Conservation (phyloP, 2,888 invertebrate species). For the Agrotis ipsilon region DNA sequence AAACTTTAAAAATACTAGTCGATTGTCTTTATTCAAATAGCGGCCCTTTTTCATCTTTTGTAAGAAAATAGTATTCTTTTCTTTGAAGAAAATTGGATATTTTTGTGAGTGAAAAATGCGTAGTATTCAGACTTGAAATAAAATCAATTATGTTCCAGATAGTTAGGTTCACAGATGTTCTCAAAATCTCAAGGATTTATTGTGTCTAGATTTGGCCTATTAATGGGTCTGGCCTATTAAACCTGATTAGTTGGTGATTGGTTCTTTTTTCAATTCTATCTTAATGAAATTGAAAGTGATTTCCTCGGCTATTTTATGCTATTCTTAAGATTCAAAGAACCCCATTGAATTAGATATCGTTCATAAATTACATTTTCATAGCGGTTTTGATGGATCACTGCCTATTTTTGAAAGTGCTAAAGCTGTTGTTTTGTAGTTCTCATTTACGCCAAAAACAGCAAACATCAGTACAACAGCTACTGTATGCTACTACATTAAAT, state of each 20-base stretch:
- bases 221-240: slow-evolving; percentile 27
- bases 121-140: slow-evolving; percentile 35
- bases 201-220: slow-evolving; percentile 28
- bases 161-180: slow-evolving; percentile 36
- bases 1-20: not conserved
- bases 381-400: not conserved
- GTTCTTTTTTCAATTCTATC: slow-evolving; percentile 28
- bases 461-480: too few species aligned
- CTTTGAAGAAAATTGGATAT: not conserved
- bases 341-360: not conserved
- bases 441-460: too few species aligned
- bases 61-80: not conserved
- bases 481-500: not conserved
- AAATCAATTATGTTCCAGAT: slow-evolving; percentile 44
- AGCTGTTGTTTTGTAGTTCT: not conserved
- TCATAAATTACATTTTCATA: slow-evolving; percentile 6
- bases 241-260: slow-evolving; percentile 12
- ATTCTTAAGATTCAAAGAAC: not conserved
- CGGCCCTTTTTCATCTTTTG: slow-evolving; percentile 3
- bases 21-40: not conserved
- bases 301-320: slow-evolving; percentile 19
- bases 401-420: not conserved
- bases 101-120: slow-evolving; percentile 20
- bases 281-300: slow-evolving; percentile 13
- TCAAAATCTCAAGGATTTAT: slow-evolving; percentile 30